These are phyloP conservation scores for Marasmarcha lunaedactyla DNA, from an alignment of 2,888 invertebrate genomes.

Conservation along the genomic window DNA sequence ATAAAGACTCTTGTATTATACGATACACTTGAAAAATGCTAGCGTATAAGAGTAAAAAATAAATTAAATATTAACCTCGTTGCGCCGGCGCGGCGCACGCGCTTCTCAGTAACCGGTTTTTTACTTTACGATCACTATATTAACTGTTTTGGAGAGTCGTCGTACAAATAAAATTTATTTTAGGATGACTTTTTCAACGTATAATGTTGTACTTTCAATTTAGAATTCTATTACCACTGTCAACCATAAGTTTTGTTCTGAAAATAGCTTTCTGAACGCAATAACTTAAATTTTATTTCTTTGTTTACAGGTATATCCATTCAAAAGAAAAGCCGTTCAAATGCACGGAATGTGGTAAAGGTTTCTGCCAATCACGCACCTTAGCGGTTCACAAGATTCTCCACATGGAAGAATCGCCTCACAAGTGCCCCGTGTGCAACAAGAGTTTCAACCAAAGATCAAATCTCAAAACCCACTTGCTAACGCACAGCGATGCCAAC, in stretches of 20 bases:
- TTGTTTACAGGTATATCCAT: constrained; percentile 89
- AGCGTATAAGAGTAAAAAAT: constrained; percentile 55
- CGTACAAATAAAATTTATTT: constrained; percentile 68
- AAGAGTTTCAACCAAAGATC: constrained; percentile 93
- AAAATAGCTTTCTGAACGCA: constrained; percentile 3
- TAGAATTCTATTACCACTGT: too few relatives aligned
- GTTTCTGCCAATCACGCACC: constrained; percentile 97
- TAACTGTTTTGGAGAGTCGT: constrained; percentile 59
- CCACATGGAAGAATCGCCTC: constrained; percentile 93
- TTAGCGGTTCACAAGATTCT: constrained; percentile 95
- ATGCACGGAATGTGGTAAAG: constrained; percentile 96
- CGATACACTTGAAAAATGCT: constrained; percentile 25
- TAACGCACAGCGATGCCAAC: constrained; percentile 84
- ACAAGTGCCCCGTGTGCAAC: constrained; percentile 90
- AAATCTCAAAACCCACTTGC: constrained; percentile 89
- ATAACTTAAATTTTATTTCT: constrained; percentile 22
- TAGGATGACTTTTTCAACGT: not conserved
- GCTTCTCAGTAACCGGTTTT: constrained; percentile 58
- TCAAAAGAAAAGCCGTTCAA: constrained; percentile 99
- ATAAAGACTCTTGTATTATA: too few relatives aligned
- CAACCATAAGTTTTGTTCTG: constrained; percentile 22
- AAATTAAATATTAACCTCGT: constrained; percentile 60
- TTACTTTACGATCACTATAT: constrained; percentile 64
- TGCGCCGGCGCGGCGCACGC: constrained; percentile 54
- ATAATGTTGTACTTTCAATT: not conserved